Conservation (phyloP, 2,888 invertebrate species). For the Drosophila neutralis region DNA sequence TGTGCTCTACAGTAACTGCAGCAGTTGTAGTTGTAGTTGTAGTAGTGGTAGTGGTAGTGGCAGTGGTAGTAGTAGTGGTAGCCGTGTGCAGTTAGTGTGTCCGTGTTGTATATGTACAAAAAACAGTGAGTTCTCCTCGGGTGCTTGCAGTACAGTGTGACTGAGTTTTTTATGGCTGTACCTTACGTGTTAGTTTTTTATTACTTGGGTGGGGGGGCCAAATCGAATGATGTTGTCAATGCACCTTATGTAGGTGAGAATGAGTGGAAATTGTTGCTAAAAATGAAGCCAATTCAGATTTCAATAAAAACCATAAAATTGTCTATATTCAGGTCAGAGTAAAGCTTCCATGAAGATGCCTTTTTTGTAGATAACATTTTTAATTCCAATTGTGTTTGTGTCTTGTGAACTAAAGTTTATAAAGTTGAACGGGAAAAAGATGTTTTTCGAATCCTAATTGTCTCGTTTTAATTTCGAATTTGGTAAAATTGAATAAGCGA, state of each 20-base stretch:
- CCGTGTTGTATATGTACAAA: conserved; percentile 4
- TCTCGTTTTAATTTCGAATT: conserved; percentile 1
- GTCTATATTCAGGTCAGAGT: conserved; percentile 25
- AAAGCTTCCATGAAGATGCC: conserved; percentile 10
- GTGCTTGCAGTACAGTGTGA: conserved; percentile 33
- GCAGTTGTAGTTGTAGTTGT: not conserved
- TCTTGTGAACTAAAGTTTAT: conserved; percentile 1
- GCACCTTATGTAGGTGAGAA: conserved; percentile 33
- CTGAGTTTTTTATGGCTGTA: conserved; percentile 4
- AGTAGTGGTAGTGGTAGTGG: not conserved
- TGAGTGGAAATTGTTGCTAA: conserved; percentile 26
- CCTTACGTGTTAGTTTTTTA: conserved; percentile 4
- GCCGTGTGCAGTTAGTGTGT: conserved; percentile 36
- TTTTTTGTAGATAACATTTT: not conserved
- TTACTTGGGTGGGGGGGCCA: conserved; percentile 30
- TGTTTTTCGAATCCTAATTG: not conserved
- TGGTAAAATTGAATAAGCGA: conserved; percentile 18
- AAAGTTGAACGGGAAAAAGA: not conserved
- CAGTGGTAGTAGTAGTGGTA: conserved; percentile 1
- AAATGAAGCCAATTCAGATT: conserved; percentile 40
- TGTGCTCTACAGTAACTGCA: conserved; percentile 34
- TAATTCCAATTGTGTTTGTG: conserved; percentile 14
- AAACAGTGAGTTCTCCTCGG: conserved; percentile 14
- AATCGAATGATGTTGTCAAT: conserved; percentile 44
- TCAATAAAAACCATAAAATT: conserved; percentile 22